phyloP scores from a whole-genome alignment of 2,797 vertebrate genomes.

The Centroberyx gerrardi region DNA sequence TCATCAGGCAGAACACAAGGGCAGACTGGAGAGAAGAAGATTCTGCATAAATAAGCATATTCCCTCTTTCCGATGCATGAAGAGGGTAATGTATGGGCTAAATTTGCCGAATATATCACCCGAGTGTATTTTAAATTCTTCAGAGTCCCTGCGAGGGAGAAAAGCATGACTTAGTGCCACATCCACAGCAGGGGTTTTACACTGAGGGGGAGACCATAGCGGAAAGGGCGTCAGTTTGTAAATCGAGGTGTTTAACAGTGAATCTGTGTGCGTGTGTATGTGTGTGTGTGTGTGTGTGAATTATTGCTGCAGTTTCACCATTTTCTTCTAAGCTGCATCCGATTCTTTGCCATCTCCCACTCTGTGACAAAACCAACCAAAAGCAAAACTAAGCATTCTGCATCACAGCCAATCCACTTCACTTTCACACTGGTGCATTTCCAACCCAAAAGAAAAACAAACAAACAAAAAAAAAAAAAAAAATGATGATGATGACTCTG shows the following conservation, averaged over 20 bases:
- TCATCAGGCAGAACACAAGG: conserved; percentile 71
- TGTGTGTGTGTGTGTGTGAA: conserved; percentile 8
- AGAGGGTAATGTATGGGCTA: conserved; percentile 55
- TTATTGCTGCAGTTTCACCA: not conserved
- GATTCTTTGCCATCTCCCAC: not conserved
- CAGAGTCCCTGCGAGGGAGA: conserved; percentile 21
- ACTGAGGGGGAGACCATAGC: not conserved
- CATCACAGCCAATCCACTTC: conserved; percentile 2
- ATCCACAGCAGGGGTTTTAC: conserved; percentile 6
- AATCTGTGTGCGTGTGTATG: conserved; percentile 13
- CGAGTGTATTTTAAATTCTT: conserved; percentile 54
- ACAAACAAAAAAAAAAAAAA: not conserved
- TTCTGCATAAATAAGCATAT: conserved; percentile 64
- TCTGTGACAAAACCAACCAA: not conserved
- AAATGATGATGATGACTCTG: not conserved
- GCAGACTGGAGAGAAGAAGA: conserved; percentile 44
- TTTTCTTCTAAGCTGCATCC: not conserved
- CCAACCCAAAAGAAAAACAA: not conserved
- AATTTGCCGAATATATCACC: conserved; percentile 37
- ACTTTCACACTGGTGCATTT: conserved; percentile 8
- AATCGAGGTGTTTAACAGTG: conserved; percentile 17
- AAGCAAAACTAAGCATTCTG: not conserved
- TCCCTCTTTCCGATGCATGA: conserved; percentile 25
- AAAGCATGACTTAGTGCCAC: conserved; percentile 28
- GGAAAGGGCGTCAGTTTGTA: conserved; percentile 6